phyloP scores from a whole-genome alignment of 2,888 invertebrate species.

The Cabera pusaria region DNA sequence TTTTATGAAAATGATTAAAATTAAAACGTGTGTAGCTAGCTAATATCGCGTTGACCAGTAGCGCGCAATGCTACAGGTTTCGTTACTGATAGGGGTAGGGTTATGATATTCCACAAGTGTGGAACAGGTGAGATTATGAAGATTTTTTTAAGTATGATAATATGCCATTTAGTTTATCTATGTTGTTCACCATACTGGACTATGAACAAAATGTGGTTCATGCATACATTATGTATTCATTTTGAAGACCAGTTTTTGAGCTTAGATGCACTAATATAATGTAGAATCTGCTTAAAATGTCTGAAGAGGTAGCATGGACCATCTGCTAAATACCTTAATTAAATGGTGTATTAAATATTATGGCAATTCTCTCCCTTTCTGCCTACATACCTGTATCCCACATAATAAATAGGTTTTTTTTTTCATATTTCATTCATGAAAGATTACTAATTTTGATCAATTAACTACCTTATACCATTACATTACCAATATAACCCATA shows the following conservation, averaged over 20 bases:
- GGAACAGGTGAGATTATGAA: conserved; percentile 81
- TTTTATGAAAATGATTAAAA: conserved; percentile 67
- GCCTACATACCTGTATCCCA: too few relatives aligned
- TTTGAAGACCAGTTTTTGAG: conserved; percentile 36
- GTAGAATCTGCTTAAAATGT: too few relatives aligned
- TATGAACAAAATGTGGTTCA: conserved; percentile 40
- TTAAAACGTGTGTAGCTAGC: conserved; percentile 79
- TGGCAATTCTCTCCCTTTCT: too few relatives aligned
- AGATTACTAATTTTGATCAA: too few relatives aligned
- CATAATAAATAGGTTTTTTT: too few relatives aligned
- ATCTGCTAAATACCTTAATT: too few relatives aligned
- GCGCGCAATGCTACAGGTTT: conserved; percentile 84
- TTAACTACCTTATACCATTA: too few relatives aligned
- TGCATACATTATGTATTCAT: conserved; percentile 32
- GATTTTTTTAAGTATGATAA: conserved; percentile 74
- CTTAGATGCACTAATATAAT: too few relatives aligned
- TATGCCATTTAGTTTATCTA: conserved; percentile 66
- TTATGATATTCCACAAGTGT: conserved; percentile 71
- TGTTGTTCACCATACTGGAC: conserved; percentile 41
- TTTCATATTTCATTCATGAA: too few relatives aligned
- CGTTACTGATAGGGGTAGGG: conserved; percentile 81
- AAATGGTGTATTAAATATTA: too few relatives aligned
- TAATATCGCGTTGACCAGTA: conserved; percentile 80
- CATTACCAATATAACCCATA: too few relatives aligned
- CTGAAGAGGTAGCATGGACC: too few relatives aligned